phyloP scores from a whole-genome alignment of 2,113 vertebrate species.

The Pitta sordida region DNA sequence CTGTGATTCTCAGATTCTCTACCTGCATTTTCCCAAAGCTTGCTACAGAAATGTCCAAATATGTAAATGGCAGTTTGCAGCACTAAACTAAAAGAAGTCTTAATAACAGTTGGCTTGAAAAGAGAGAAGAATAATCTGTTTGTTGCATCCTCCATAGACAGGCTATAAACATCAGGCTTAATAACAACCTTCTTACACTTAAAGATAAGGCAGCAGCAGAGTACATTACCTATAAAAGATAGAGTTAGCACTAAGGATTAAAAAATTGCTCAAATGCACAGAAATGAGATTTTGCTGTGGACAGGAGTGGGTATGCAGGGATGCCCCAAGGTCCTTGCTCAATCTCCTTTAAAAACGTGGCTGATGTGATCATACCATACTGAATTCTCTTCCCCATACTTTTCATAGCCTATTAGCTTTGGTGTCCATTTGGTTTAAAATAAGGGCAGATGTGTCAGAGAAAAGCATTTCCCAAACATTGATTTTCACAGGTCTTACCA shows the following conservation, averaged over 20 bases:
- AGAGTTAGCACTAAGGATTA: not conserved
- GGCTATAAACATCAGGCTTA: not conserved
- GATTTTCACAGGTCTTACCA: not conserved
- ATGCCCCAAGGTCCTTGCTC: not conserved
- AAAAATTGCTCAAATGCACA: not conserved
- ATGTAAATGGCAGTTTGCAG: not conserved
- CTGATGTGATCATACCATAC: not conserved
- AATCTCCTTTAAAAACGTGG: not conserved
- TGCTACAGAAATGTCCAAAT: not conserved
- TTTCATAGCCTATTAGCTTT: not conserved
- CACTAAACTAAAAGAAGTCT: not conserved
- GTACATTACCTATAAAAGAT: not conserved
- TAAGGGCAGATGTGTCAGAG: not conserved
- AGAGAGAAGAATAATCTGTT: not conserved
- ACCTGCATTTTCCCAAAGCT: not conserved
- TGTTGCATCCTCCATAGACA: not conserved
- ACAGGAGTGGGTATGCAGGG: not conserved
- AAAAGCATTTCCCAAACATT: not conserved
- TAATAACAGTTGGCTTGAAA: not conserved
- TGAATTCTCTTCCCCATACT: not conserved
- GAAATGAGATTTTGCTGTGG: not conserved
- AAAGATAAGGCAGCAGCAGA: not conserved
- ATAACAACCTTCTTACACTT: not conserved
- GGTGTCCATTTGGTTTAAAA: not conserved
- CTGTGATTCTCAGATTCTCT: not conserved